phyloP scores from a whole-genome alignment of 1,140 invertebrate species.

The Drosophila bifasciata region DNA sequence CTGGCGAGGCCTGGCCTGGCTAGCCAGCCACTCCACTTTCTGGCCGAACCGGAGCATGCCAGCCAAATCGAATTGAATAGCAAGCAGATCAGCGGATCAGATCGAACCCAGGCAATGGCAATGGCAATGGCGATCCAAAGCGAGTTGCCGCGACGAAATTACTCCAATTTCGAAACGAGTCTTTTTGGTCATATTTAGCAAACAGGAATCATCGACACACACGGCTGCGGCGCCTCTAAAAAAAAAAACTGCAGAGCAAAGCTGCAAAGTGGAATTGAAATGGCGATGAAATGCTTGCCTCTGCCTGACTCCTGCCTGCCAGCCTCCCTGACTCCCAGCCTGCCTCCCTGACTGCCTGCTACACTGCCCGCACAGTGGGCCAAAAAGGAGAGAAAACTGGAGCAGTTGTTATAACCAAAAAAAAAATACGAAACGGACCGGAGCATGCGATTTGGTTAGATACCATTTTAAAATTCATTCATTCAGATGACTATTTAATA shows the following conservation, averaged over 20 bases:
- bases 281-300: constrained; percentile 79
- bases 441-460: no score
- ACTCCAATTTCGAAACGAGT: constrained; percentile 82
- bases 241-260: constrained; percentile 54
- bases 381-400: not conserved
- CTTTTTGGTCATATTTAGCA: constrained; percentile 82
- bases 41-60: constrained; percentile 62
- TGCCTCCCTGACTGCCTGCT: constrained; percentile 5
- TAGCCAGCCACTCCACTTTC: constrained; percentile 42
- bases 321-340: constrained; percentile 17
- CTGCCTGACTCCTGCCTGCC: not conserved
- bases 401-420: no score
- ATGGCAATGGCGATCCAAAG: no score
- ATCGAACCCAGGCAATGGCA: constrained; percentile 4
- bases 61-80: constrained; percentile 6
- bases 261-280: constrained; percentile 73
- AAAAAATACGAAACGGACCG: no score
- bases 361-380: not conserved
- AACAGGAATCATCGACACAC: constrained; percentile 73
- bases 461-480: no score
- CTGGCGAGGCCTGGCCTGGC: no score
- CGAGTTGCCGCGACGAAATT: constrained; percentile 64
- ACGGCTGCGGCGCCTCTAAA: constrained; percentile 27
- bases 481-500: no score
- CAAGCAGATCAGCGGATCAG: constrained; percentile 11